Conservation (phyloP, 2,888 invertebrate genomes). For the Sipunculus nudus region DNA sequence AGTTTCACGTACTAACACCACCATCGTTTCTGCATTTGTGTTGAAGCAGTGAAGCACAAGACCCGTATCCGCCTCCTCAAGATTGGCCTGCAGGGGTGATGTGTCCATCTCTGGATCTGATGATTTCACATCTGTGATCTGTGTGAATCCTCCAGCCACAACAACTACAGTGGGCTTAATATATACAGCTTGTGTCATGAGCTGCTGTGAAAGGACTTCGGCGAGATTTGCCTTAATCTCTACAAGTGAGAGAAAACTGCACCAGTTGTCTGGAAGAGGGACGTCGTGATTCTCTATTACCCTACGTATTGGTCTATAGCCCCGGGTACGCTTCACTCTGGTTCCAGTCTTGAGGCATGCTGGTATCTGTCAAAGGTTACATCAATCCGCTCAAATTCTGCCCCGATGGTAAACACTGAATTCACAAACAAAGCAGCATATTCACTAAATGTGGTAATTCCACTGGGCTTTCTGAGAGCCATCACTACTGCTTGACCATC, state of each 20-base stretch:
- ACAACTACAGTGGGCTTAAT: constrained; percentile 11
- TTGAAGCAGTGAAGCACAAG: constrained; percentile 1
- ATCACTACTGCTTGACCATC: not conserved
- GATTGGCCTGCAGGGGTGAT: not conserved
- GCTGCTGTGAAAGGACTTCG: not conserved
- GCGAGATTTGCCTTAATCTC: not conserved
- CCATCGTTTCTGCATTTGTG: not conserved
- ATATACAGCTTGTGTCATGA: not conserved
- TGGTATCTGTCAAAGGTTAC: constrained; percentile 3
- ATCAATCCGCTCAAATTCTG: not conserved
- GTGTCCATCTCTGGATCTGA: constrained; percentile 10
- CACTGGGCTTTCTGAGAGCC: not conserved
- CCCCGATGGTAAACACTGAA: not conserved
- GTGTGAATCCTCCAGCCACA: constrained; percentile 9
- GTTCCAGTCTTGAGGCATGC: constrained; percentile 1
- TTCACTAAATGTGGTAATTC: not conserved
- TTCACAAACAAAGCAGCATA: not conserved
- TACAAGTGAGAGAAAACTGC: not conserved
- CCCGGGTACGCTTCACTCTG: not conserved
- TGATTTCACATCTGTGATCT: constrained; percentile 2
- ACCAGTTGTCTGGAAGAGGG: not conserved
- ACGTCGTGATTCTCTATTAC: not conserved
- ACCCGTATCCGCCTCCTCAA: constrained; percentile 10
- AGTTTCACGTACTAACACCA: constrained; percentile 11
- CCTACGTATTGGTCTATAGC: not conserved